Base-by-base conservation (phyloP, 2,888 invertebrate genomes). In the Rhagonycha fulva region DNA sequence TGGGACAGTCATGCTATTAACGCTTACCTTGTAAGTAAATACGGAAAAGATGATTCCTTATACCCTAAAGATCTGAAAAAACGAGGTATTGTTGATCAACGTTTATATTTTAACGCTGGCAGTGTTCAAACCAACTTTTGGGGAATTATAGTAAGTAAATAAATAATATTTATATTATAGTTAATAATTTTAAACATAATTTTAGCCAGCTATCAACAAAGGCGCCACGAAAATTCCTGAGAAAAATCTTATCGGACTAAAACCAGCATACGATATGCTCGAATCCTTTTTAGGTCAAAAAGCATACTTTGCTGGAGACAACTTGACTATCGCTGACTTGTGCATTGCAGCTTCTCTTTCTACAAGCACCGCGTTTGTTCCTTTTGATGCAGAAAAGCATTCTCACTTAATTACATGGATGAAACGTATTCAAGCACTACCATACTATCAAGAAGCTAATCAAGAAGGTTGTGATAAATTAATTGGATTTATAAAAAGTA, bases 321-420 rank as follows among this genome's bases (percentile, higher is more conserved):
- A 86, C 14, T 82, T 90, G 68, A 91, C 91, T 4, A 86, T 91
- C 70, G 91, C 91, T 9, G 92, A 91, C 81, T 84, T 91, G 63
- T 86, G 88, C 12, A 84, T 89, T 26, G 86, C 87, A n/a, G 84
- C 89, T 9, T 83, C 85, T 0, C 78, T 88, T 4, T 83, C 87
- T 1, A 82, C 84, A 3, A 71, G 87, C 5, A 78, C 81, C 9
- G 80, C 84, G 47, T 75, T 88, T 12, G 71, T 86, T 3, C 85
- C 87, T 10, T 70, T 88, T 9, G 84, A 70, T 7, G 60, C 72
- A 66, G 71, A 76, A 24, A 74, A 74, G 72, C 74, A 77, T 71
- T 72, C 76, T 12, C 83, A 83, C 71, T 60, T 87, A n/a, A 71
- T 74, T 0, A 79, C 79, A 5, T 88, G 87, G 87, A 71, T 86